Evolutionary conservation across 1,140 invertebrate genomes (phyloP), one percentile per base, ranked within the genome.

Genomic region (Alviniconcha marisindica): DNA sequence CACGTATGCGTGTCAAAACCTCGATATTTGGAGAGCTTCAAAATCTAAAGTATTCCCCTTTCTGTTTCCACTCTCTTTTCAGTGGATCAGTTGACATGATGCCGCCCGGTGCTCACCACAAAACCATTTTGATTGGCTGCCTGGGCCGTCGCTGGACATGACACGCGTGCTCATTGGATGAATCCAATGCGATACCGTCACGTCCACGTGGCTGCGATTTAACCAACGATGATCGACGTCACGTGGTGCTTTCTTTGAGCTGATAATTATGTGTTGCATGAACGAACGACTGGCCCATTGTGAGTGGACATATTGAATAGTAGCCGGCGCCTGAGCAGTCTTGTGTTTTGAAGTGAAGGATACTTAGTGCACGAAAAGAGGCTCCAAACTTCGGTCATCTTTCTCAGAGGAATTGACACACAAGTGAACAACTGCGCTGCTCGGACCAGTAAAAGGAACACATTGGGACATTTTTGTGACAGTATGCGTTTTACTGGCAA

Each of bases 1-100:
- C 51, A 66, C 38, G 38, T 31, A 42, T 40, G 18, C 21, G 3
- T 38, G 1, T 40, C 56, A 42, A 38, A 24, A 18, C 36, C 24
- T 38, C 2, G 44, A 66, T 24, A 33, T 63, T 78, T 60, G 21
- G n/a, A 42, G 54, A 31, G 15, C 38, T 56, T 24, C 42, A 7
- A 44, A 15, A 79, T 63, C 21, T 24, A 76, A 48, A 51, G 0
- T 48, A 31, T 28, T 76, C 28, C 31, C 73, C 40, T 76, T 51
- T 69, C 76, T 77, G 80, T 83, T 81, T 69, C 82, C 82, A 76
- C 82, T 86, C 84, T 86, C 78, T 71, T 86, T 86, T 86, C 84
- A 86, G 84, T 83, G 84, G 82, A 86, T 86, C 84, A 86, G 84
- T 86, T 86, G 84, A 86, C 82, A 77, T 86, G 84, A 86, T 71